Evolutionary conservation across 2,113 vertebrate species (phyloP).

Genomic region (Gorsachius goisagi): DNA sequence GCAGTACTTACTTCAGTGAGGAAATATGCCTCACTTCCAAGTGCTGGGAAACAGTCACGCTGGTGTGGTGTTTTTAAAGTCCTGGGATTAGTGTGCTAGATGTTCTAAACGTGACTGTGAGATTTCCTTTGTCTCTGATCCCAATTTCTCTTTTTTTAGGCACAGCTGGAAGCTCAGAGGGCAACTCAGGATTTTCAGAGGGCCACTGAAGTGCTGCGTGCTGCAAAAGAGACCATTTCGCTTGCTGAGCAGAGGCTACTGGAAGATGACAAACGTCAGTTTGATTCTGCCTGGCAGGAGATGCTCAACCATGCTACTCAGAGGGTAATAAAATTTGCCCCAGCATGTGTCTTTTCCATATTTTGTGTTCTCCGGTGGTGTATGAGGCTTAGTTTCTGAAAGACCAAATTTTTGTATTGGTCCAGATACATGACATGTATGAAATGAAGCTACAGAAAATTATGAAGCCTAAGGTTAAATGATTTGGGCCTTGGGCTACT

Average conservation of each 20-base stretch:
- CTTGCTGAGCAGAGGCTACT: slow-evolving; percentile 92
- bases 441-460: neutral
- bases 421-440: rapidly evolving
- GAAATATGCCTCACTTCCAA: neutral
- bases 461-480: neutral
- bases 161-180: slow-evolving; percentile 92
- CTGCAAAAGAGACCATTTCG: slow-evolving; percentile 95
- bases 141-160: slow-evolving; percentile 58
- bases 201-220: slow-evolving; percentile 91
- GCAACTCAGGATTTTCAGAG: slow-evolving; percentile 96
- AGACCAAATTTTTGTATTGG: neutral
- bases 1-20: neutral
- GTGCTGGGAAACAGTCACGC: neutral
- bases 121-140: neutral
- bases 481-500: neutral
- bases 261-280: slow-evolving; percentile 93
- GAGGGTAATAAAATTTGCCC: slow-evolving; percentile 73
- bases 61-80: neutral
- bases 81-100: neutral
- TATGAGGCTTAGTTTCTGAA: neutral
- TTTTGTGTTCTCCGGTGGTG: neutral
- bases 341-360: neutral
- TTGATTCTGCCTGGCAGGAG: slow-evolving; percentile 98
- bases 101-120: neutral
- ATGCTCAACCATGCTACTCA: slow-evolving; percentile 98